A percentile compares a stretch with the other conserved stretches of the same genome.
Conservation (phyloP, 2,797 vertebrate species). For the Distichodus sexfasciatus region DNA sequence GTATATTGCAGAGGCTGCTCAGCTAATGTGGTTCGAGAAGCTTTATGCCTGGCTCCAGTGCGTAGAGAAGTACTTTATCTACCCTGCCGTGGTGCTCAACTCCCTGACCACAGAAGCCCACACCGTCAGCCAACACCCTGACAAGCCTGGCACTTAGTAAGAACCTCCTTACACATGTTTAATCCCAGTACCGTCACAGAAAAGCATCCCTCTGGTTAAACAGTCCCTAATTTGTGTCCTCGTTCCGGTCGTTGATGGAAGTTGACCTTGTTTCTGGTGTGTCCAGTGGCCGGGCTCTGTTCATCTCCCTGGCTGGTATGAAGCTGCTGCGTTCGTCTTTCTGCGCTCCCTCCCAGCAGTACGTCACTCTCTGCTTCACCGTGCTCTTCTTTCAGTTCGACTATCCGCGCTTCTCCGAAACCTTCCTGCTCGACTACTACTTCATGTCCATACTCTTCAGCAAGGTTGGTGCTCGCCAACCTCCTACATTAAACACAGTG, state of each 20-base stretch:
- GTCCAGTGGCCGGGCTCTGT: conserved; percentile 81
- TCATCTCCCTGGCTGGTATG: conserved; percentile 89
- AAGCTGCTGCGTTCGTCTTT: conserved; percentile 87
- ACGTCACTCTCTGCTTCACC: conserved; percentile 88
- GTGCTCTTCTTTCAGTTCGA: conserved; percentile 90
- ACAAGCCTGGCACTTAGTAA: conserved; percentile 87
- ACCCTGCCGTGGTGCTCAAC: conserved; percentile 87
- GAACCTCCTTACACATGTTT: conserved; percentile 29
- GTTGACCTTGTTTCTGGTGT: background rate
- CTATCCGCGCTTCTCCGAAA: conserved; percentile 86
- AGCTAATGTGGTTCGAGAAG: conserved; percentile 95
- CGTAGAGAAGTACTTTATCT: conserved; percentile 87
- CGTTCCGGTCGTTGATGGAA: background rate
- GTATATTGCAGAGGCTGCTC: conserved; percentile 78
- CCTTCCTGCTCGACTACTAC: conserved; percentile 89
- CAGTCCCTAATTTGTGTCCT: too few species aligned
- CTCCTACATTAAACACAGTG: background rate
- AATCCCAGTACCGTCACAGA: background rate
- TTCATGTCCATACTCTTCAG: conserved; percentile 91
- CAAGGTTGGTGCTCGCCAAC: conserved; percentile 72
- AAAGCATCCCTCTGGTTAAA: too few species aligned
- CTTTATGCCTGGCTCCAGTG: conserved; percentile 88
- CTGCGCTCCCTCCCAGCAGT: conserved; percentile 85
- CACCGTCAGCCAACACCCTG: conserved; percentile 76
- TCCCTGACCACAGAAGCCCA: conserved; percentile 86